Conservation (phyloP, 64 coral and sea anemone species). For the Porites lutea region DNA sequence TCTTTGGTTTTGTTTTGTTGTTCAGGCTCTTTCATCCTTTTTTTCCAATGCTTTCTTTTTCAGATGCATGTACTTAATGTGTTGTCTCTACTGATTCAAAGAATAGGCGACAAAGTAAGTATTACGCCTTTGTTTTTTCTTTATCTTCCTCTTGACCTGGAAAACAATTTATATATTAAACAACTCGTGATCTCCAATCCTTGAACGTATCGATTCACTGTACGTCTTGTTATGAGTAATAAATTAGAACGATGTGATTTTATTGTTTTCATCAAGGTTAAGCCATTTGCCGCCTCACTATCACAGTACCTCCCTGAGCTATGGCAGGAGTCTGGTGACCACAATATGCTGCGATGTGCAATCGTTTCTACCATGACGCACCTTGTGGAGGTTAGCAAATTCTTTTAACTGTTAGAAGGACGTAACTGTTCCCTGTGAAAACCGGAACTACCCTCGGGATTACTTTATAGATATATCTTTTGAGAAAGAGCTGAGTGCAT, state of each 20-base stretch:
- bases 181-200: too few species aligned
- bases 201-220: too few species aligned
- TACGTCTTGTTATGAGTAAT: too few species aligned
- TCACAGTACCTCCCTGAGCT: conserved; percentile 89
- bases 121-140: background rate
- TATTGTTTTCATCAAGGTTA: conserved; percentile 59
- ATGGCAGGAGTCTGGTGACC: conserved; percentile 94
- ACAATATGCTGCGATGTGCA: conserved; percentile 96
- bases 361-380: conserved; percentile 87
- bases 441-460: too few species aligned
- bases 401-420: background rate
- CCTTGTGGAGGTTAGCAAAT: conserved; percentile 84
- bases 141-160: background rate
- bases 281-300: conserved; percentile 73
- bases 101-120: conserved; percentile 81
- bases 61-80: conserved; percentile 98
- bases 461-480: too few species aligned
- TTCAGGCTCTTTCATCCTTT: background rate
- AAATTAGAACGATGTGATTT: background rate
- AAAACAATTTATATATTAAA: too few species aligned
- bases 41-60: background rate
- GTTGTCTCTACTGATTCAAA: conserved; percentile 89
- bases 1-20: too few species aligned
- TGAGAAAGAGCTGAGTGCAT: too few species aligned
- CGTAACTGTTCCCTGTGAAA: too few species aligned